phyloP scores from a whole-genome alignment of 2,888 invertebrate species.

The Hirudinaria manillensis region DNA sequence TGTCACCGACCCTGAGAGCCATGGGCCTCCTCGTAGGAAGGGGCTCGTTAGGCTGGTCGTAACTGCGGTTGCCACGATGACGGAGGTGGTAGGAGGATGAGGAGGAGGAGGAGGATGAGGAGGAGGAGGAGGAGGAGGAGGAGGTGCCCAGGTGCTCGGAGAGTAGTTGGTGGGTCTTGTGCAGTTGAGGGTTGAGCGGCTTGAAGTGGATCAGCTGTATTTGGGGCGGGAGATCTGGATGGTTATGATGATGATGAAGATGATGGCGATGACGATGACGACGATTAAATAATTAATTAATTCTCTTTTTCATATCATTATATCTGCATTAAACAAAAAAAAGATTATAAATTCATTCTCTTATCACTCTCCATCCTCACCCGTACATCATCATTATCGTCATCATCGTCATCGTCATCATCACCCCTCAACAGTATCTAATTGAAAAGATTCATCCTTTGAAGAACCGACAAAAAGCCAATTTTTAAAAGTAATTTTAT shows the following conservation, averaged over 20 bases:
- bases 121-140: not conserved
- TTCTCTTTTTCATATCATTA: too few relatives aligned
- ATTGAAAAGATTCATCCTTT: too few relatives aligned
- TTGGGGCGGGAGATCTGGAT: not conserved
- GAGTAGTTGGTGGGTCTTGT: not conserved
- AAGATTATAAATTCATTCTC: too few relatives aligned
- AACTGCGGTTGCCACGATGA: not conserved
- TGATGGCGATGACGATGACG: not conserved
- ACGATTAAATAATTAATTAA: not conserved
- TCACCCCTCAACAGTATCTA: too few relatives aligned
- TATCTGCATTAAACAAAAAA: too few relatives aligned
- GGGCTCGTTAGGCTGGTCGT: not conserved
- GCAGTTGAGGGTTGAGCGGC: slow-evolving; percentile 8
- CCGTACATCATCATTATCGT: too few relatives aligned
- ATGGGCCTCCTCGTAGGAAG: not conserved
- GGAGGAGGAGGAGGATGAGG: too few relatives aligned
- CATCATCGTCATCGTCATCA: too few relatives aligned
- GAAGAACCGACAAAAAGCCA: too few relatives aligned
- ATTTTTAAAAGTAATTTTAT: too few relatives aligned
- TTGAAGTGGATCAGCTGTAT: slow-evolving; percentile 4
- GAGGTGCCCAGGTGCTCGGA: not conserved
- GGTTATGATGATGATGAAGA: not conserved
- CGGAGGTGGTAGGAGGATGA: not conserved
- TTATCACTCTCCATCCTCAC: too few relatives aligned
- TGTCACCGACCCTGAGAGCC: slow-evolving; percentile 1